Base-by-base conservation (phyloP, 1,140 invertebrate species). In the Triops longicaudatus region DNA sequence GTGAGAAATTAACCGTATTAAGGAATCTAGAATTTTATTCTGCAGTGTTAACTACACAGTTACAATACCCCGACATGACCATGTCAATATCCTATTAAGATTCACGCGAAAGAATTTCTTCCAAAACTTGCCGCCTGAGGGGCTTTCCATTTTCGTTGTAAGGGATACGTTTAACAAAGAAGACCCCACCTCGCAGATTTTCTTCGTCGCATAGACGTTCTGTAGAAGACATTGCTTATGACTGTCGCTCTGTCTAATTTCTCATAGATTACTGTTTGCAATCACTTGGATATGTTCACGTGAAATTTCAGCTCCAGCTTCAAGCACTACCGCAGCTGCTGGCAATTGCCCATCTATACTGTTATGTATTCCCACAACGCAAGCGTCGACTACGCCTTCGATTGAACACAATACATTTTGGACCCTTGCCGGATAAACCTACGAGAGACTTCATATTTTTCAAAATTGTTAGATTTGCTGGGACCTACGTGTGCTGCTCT, bases 351-450 rank as follows among this genome's bases (percentile, higher is more conserved):
- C 85, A 78, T 86, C 85, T 14, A 85, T 77, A 73, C 82, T 81
- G 80, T 87, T 84, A 12, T 81, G 81, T 6, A 87, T 80, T 37
- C 85, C 86, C 50, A 87, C 81, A n/a, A 87, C 85, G 27, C 83
- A 85, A 27, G 83, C 83, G 76, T 86, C 85, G 11, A 81, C 82
- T n/a, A 87, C 80, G 72, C 81, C 82, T 7, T 80, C 79, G 80
- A 84, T 82, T 74, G 83, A 82, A 26, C 85, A 77, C 10, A 86
- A 82, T n/a, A 79, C 42, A 27, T 74, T 79, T 77, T 83, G 82
- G 22, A 82, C 22, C 77, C 80, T 81, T 6, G 80, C 77, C 26
- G 81, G 82, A 26, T 80, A 79, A 6, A 82, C 80, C 73, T 75
- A 73, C 71, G 6, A 72, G 2, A 3, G 26, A 72, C 9, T 72